phyloP scores from a whole-genome alignment of 2,113 vertebrate species.

The Paradisaea rubra region DNA sequence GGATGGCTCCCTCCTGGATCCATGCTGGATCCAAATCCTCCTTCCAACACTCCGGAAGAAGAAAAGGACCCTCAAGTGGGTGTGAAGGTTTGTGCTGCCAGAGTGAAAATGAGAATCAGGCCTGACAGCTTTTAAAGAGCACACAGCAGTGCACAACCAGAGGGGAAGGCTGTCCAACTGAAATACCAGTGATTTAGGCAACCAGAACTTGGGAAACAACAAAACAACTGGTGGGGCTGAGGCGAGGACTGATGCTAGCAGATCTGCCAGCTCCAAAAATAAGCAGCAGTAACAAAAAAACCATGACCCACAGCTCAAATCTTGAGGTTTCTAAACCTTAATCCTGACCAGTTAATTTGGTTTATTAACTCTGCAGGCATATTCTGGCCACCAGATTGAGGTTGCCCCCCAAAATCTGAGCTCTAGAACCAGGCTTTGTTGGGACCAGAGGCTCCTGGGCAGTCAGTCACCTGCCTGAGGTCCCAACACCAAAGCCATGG shows the following conservation, averaged over 20 bases:
- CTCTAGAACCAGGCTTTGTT: not conserved
- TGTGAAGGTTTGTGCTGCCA: not conserved
- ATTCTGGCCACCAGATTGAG: not conserved
- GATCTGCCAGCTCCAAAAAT: not conserved
- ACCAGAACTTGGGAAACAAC: not conserved
- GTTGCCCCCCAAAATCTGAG: not conserved
- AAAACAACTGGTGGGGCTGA: not conserved
- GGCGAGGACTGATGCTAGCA: not conserved
- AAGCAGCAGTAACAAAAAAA: not conserved
- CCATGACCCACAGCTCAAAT: not conserved
- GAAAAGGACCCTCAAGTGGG: not conserved
- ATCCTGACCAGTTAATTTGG: not conserved
- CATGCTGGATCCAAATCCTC: not conserved
- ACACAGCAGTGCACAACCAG: not conserved
- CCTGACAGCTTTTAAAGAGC: conserved; percentile 13
- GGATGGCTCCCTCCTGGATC: not conserved
- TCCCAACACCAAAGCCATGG: accelerated
- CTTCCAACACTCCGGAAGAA: not conserved
- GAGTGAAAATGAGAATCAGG: conserved; percentile 21
- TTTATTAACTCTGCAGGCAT: not conserved
- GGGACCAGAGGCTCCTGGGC: not conserved
- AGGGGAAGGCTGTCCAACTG: not conserved
- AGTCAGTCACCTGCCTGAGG: not conserved
- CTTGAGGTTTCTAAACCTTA: not conserved
- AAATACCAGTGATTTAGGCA: not conserved